A percentile compares a stretch with the other conserved stretches of the same genome.
phyloP scores from a whole-genome alignment of 2,113 vertebrate species.

The Polypterus senegalus region DNA sequence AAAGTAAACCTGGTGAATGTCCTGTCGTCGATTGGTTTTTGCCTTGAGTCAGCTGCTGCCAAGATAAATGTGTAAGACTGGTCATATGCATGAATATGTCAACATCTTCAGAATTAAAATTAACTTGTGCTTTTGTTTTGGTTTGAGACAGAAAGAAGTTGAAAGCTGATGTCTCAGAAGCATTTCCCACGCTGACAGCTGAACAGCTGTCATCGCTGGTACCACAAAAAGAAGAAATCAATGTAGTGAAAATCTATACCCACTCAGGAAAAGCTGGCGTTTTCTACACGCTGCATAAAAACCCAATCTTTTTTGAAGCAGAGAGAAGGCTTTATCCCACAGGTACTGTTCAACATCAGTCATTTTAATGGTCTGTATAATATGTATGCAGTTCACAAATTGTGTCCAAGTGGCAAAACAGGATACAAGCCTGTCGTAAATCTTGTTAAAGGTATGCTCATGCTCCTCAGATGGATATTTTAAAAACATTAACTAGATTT shows the following conservation, averaged over 20 bases:
- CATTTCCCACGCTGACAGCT: constrained; percentile 59
- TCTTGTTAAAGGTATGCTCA: no score
- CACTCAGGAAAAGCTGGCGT: constrained; percentile 77
- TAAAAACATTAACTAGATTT: no score
- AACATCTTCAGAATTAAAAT: background rate
- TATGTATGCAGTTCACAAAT: no score
- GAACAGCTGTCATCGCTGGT: constrained; percentile 65
- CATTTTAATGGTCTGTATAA: no score
- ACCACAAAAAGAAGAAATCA: constrained; percentile 84
- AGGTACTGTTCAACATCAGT: constrained; percentile 43
- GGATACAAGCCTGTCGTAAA: no score
- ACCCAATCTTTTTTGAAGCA: constrained; percentile 78
- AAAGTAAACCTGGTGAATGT: no score
- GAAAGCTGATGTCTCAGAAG: constrained; percentile 54
- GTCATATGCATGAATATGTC: accelerated
- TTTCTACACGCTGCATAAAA: constrained; percentile 65
- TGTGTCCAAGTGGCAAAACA: no score
- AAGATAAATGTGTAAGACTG: background rate
- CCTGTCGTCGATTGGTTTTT: no score
- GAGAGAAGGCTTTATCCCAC: constrained; percentile 78
- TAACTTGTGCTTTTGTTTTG: background rate
- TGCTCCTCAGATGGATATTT: no score
- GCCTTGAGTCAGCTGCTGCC: background rate
- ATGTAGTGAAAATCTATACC: constrained; percentile 66
- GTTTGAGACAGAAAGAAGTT: constrained; percentile 68